Percentiles rank a stretch among this genome's conserved stretches.
phyloP scores from a whole-genome alignment of 2,888 invertebrate genomes.

The Drosophila leonis region DNA sequence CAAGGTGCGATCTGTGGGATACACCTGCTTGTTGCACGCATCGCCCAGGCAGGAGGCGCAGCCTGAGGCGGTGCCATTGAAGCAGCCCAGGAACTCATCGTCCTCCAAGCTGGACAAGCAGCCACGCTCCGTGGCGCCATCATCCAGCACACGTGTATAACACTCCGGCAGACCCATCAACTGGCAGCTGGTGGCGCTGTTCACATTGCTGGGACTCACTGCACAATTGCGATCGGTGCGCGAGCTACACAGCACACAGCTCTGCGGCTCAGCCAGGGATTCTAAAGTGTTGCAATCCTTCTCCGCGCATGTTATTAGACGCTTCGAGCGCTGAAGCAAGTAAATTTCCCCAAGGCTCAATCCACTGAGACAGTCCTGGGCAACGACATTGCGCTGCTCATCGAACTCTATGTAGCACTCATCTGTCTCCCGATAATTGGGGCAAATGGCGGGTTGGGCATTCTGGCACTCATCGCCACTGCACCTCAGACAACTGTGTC shows the following conservation, averaged over 20 bases:
- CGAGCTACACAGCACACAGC: slow-evolving; percentile 79
- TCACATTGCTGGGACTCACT: slow-evolving; percentile 50
- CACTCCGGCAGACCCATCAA: slow-evolving; percentile 72
- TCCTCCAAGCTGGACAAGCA: slow-evolving; percentile 77
- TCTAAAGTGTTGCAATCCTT: slow-evolving; percentile 76
- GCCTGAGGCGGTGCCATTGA: slow-evolving; percentile 69
- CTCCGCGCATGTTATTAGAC: slow-evolving; percentile 67
- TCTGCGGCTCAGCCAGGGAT: slow-evolving; percentile 54
- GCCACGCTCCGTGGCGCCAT: slow-evolving; percentile 83
- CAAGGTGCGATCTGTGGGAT: slow-evolving; percentile 67
- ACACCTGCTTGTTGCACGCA: slow-evolving; percentile 71
- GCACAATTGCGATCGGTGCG: slow-evolving; percentile 79
- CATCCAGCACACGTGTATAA: slow-evolving; percentile 74
- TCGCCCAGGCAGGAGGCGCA: slow-evolving; percentile 73
- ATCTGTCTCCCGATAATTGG: slow-evolving; percentile 73
- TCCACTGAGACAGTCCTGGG: slow-evolving; percentile 78
- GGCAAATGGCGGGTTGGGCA: slow-evolving; percentile 54
- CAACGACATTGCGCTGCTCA: slow-evolving; percentile 59
- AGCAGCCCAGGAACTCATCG: slow-evolving; percentile 79
- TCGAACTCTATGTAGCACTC: slow-evolving; percentile 79
- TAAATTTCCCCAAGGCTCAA: slow-evolving; percentile 68
- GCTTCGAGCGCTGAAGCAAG: slow-evolving; percentile 66
- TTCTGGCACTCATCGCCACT: slow-evolving; percentile 71
- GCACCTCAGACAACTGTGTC: slow-evolving; percentile 74
- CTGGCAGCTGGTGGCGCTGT: slow-evolving; percentile 57